Conservation (phyloP, 2,113 vertebrate genomes). For the Epinephelus cyanopodus region DNA sequence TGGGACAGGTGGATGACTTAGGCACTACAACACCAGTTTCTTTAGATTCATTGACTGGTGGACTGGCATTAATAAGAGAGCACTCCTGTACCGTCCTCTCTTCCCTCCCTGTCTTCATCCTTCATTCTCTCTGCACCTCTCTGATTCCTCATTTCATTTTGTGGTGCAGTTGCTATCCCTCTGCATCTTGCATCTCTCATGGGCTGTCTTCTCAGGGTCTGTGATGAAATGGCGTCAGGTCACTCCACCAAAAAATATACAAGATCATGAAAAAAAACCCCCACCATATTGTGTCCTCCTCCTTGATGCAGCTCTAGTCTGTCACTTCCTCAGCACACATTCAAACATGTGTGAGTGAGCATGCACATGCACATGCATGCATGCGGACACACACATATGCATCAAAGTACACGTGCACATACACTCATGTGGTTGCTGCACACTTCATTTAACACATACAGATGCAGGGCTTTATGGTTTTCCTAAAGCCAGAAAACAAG, state of each 20-base stretch:
- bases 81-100: conserved; percentile 38
- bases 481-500: conserved; percentile 79
- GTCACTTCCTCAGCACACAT: conserved; percentile 72
- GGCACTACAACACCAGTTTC: conserved; percentile 33
- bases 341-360: conserved; percentile 68
- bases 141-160: conserved; percentile 75
- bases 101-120: conserved; percentile 45
- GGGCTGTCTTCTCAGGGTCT: conserved; percentile 88
- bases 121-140: conserved; percentile 65
- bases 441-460: conserved; percentile 80
- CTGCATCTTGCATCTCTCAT: conserved; percentile 85
- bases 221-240: conserved; percentile 89
- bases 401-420: conserved; percentile 9
- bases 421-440: conserved; percentile 62
- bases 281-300: conserved; percentile 53
- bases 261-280: conserved; percentile 42
- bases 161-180: conserved; percentile 67
- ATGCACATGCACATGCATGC: conserved; percentile 8
- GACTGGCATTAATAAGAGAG: conserved; percentile 65
- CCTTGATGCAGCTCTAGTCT: conserved; percentile 70
- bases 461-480: conserved; percentile 79
- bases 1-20: conserved; percentile 52
- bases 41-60: conserved; percentile 58
- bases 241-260: conserved; percentile 73
- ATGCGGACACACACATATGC: conserved; percentile 14